Percentiles rank a stretch among this genome's conserved stretches.
These are phyloP conservation scores for Macaca mulatta DNA, from an alignment of 2,113 vertebrate species.

Conservation along the genomic window DNA sequence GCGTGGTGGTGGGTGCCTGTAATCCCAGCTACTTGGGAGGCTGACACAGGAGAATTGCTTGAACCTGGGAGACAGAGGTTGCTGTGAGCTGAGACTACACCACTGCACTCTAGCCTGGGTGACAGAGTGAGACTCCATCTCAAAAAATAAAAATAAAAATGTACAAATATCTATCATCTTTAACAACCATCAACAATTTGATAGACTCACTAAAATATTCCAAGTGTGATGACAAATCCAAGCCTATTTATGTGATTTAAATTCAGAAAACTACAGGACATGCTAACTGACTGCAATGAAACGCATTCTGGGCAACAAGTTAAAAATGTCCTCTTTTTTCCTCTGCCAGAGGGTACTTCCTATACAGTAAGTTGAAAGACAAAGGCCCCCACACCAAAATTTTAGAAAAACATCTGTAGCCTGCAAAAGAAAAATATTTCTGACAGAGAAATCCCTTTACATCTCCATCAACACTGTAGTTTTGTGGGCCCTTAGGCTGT, in stretches of 20 bases:
- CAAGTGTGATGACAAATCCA: neutral
- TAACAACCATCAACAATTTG: constrained; percentile 4
- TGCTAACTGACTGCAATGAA: neutral
- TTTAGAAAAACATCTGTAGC: neutral
- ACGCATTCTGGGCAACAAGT: neutral
- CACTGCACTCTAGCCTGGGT: too few species aligned
- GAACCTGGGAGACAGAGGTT: too few species aligned
- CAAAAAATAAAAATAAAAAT: neutral
- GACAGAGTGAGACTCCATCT: too few species aligned
- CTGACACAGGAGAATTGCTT: too few species aligned
- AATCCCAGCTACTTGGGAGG: too few species aligned
- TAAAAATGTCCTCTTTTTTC: neutral
- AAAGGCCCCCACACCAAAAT: neutral
- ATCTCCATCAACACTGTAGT: neutral
- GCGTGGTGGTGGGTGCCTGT: too few species aligned
- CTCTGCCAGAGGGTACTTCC: neutral
- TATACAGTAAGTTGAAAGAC: neutral
- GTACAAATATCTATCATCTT: constrained; percentile 28
- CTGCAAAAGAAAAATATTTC: neutral
- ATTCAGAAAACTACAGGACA: neutral
- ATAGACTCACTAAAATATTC: neutral
- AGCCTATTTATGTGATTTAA: neutral
- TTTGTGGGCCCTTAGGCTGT: neutral
- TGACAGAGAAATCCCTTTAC: neutral
- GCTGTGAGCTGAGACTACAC: too few species aligned